Base-by-base conservation (phyloP, 1,140 invertebrate genomes). In the Cydia amplana region DNA sequence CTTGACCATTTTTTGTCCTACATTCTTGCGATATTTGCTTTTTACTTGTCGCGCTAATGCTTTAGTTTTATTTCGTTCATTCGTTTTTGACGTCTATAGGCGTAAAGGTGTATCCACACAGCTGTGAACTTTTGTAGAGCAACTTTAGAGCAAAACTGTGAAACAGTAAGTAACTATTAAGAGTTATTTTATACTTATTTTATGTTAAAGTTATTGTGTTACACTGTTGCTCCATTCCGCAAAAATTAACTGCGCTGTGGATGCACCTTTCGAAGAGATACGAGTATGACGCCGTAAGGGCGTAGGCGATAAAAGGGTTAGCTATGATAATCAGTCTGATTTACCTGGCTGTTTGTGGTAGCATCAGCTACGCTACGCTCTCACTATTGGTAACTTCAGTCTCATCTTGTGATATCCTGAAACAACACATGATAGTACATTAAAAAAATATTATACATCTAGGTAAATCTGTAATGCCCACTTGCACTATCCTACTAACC, bases 381-480 rank as follows among this genome's bases (percentile, higher is more conserved):
- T 20, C 20, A 23, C 9, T 60, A 23, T 60, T 23, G 55, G 55
- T 12, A 60, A 23, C 20, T 60, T 60, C 55, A 60, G 55, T 60
- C 55, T 60, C 55, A 60, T 60, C 55, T 60, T 60, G 55, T 23
- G 18, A 60, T 60, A 23, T 60, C 55, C 55, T 60, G 55, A 60
- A 60, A 60, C 55, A 60, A 60, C 6, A 16, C 12, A 49, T 51
- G 16, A 51, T 6, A 18, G 16, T 14, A 14, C 1, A n/a, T n/a
- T 18, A 46, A 14, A 46, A 16, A 46, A 28, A 28, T 28, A 28
- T 28, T 32, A 25, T 25, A 1, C 25, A 25, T 25, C 25, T 25
- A 25, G 25, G 1, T 25, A 25, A 1, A 25, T 25, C 25, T 25
- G 1, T 25, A n/a, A n/a, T n/a, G n/a, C n/a, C n/a, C n/a, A n/a